Base-by-base conservation (phyloP, 35 echinoderm and acorn worm species). In the Diadema setosum region DNA sequence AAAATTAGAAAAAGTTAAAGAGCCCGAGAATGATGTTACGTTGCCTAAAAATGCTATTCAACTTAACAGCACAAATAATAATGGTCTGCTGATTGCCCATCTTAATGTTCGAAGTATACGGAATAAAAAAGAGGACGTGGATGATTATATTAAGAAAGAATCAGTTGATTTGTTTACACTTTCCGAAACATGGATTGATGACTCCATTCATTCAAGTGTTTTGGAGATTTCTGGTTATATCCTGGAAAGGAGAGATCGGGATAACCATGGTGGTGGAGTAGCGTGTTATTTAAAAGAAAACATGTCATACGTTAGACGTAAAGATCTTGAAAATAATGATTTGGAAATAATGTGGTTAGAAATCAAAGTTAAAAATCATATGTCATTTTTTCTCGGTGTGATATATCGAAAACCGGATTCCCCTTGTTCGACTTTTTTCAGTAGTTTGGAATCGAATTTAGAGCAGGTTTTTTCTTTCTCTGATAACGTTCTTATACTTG, bases 131-230 rank as follows among this genome's bases (percentile, higher is more conserved):
- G 63, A 67, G 63, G 26, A 67, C 6, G 63, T 67, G 29, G 26
- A 67, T 67, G 29, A 67, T 67, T 67, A 67, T 67, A 14, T 67
- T 6, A 67, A 67, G 63, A 67, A 67, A 67, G 29, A 67, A 14
- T 67, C 63, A 67, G 63, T 67, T 26, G 63, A 67, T 67, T 12
- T 67, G 63, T 67, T 67, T 67, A 67, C 63, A 67, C 63, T 67
- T 67, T 67, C 63, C 63, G 63, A 67, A 67, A 67, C 63, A 67
- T n/a, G n/a, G n/a, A n/a, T n/a, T n/a, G n/a, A n/a, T n/a, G n/a
- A n/a, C n/a, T n/a, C n/a, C n/a, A n/a, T n/a, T n/a, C n/a, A n/a
- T n/a, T n/a, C n/a, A n/a, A n/a, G n/a, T n/a, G n/a, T n/a, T n/a
- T n/a, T n/a, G n/a, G n/a, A n/a, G n/a, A n/a, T n/a, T n/a, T n/a